These are phyloP conservation scores for Cephus spinipes DNA, from an alignment of 2,888 invertebrate species.

Conservation along the genomic window DNA sequence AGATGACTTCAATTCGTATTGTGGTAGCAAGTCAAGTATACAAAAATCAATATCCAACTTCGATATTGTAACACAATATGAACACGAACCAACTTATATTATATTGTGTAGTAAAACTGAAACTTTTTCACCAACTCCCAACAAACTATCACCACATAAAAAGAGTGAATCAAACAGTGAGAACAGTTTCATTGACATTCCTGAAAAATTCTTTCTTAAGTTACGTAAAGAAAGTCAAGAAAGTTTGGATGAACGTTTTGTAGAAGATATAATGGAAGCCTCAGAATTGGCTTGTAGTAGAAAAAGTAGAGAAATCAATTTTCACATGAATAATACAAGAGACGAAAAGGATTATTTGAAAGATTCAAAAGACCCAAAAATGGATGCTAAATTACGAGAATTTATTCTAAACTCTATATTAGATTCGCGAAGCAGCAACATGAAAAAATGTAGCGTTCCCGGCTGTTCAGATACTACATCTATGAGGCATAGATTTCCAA, in stretches of 20 bases:
- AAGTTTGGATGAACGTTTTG: background rate
- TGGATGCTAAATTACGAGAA: background rate
- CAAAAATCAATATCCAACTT: background rate
- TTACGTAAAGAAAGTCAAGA: background rate
- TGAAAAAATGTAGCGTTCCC: background rate
- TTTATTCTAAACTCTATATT: background rate
- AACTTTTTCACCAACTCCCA: background rate
- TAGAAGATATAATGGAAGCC: background rate
- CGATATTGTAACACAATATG: background rate
- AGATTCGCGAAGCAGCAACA: background rate
- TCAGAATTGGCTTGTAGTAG: background rate
- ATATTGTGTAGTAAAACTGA: background rate
- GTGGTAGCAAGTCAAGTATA: background rate
- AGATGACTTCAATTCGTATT: background rate
- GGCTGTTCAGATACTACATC: conserved; percentile 1
- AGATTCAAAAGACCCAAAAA: background rate
- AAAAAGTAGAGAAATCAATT: background rate
- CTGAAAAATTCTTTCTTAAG: background rate
- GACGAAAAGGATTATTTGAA: background rate
- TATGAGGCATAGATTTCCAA: conserved; percentile 8
- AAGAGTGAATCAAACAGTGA: background rate
- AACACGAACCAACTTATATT: background rate
- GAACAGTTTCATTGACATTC: background rate
- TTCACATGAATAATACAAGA: background rate
- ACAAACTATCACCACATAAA: background rate